phyloP scores from a whole-genome alignment of 2,888 invertebrate genomes.

The Cheiracanthium punctorium region DNA sequence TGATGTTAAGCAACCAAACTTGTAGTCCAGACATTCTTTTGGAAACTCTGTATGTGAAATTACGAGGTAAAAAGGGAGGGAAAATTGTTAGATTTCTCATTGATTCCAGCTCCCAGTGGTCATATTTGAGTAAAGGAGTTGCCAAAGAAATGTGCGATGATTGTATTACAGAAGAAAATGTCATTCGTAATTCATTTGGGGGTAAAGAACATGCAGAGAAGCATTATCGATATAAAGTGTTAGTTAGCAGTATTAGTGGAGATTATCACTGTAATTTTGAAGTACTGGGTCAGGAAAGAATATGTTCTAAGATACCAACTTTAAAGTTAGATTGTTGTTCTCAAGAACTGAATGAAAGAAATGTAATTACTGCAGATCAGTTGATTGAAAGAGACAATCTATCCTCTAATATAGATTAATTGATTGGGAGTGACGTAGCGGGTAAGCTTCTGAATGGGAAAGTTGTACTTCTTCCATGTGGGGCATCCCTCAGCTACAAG shows the following conservation, averaged over 20 bases:
- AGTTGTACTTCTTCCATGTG: background rate
- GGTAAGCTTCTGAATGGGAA: background rate
- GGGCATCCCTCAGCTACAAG: no score
- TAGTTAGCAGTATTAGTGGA: background rate
- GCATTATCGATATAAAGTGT: background rate
- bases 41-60: background rate
- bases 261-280: conserved; percentile 3
- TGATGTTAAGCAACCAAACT: background rate
- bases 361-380: background rate
- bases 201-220: background rate
- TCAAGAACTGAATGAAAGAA: background rate
- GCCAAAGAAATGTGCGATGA: background rate
- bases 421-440: background rate
- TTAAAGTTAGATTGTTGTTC: background rate
- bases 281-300: conserved; percentile 2
- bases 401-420: background rate
- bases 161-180: background rate
- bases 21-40: background rate
- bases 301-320: conserved; percentile 1
- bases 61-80: background rate
- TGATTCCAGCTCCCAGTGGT: background rate
- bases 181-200: background rate
- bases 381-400: background rate
- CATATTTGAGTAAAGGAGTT: background rate
- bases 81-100: background rate